phyloP scores from a whole-genome alignment of 1,140 invertebrate species.

The Dermatophagoides farinae region DNA sequence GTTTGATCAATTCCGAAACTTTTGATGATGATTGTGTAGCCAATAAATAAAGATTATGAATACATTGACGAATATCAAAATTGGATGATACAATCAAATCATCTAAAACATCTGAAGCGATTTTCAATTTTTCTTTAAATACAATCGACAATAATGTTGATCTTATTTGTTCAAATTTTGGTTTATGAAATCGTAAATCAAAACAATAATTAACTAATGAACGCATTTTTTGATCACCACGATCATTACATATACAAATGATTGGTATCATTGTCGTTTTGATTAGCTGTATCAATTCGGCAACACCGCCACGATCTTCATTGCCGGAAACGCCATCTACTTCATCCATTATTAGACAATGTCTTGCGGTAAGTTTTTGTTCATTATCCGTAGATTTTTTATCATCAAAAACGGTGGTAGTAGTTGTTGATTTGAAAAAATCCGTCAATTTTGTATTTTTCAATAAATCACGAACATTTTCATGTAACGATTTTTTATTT shows the following conservation, averaged over 20 bases:
- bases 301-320: slow-evolving; percentile 68
- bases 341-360: slow-evolving; percentile 96
- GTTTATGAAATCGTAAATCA: slow-evolving; percentile 59
- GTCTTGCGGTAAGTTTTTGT: slow-evolving; percentile 32
- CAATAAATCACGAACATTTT: slow-evolving; percentile 54
- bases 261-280: slow-evolving; percentile 76
- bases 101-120: slow-evolving; percentile 47
- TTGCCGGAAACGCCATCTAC: slow-evolving; percentile 99
- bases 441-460: slow-evolving; percentile 25
- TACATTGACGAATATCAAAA: slow-evolving; percentile 75
- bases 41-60: slow-evolving; percentile 52
- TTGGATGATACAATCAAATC: slow-evolving; percentile 71
- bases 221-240: slow-evolving; percentile 78
- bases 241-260: slow-evolving; percentile 96
- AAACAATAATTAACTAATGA: slow-evolving; percentile 83
- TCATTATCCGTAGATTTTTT: not conserved
- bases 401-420: not conserved
- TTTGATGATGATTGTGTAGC: slow-evolving; percentile 29
- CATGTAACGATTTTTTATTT: slow-evolving; percentile 66
- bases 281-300: slow-evolving; percentile 73
- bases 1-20: slow-evolving; percentile 30
- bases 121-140: slow-evolving; percentile 72
- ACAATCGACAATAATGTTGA: slow-evolving; percentile 70
- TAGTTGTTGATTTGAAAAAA: slow-evolving; percentile 20
- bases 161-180: slow-evolving; percentile 72